Percentiles rank a stretch among this genome's conserved stretches.
These are phyloP conservation scores for Masnerella sp. DNA, from an alignment of 2,888 invertebrate genomes.

Conservation along the genomic window DNA sequence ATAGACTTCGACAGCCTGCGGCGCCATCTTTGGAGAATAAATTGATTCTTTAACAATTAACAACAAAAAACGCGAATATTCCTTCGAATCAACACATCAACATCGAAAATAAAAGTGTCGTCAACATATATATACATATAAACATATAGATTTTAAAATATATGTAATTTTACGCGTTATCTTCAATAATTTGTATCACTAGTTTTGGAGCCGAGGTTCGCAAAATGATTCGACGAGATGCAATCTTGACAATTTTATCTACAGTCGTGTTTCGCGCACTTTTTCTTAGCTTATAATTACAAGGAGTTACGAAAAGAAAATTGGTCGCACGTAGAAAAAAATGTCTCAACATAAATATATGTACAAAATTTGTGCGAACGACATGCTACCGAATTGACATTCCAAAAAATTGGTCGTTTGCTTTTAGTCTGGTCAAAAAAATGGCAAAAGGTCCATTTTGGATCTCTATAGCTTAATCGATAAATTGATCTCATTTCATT, in stretches of 20 bases:
- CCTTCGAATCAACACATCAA: slow-evolving; percentile 39
- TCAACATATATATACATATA: slow-evolving; percentile 45
- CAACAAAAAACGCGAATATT: slow-evolving; percentile 49
- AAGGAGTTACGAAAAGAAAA: slow-evolving; percentile 12
- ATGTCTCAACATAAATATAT: too few relatives aligned
- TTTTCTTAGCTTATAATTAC: slow-evolving; percentile 4
- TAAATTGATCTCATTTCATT: too few relatives aligned
- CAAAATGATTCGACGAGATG: neutral
- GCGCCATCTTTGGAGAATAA: slow-evolving; percentile 23
- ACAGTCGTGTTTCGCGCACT: neutral
- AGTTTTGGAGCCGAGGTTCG: slow-evolving; percentile 7
- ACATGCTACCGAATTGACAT: too few relatives aligned
- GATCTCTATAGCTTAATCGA: too few relatives aligned
- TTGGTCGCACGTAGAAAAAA: slow-evolving; percentile 1
- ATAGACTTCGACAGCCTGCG: slow-evolving; percentile 12
- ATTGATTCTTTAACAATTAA: slow-evolving; percentile 49
- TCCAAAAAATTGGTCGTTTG: too few relatives aligned
- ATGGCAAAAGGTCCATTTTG: too few relatives aligned
- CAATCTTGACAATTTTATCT: slow-evolving; percentile 3
- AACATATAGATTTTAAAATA: slow-evolving; percentile 38
- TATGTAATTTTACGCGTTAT: slow-evolving; percentile 25
- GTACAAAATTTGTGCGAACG: too few relatives aligned
- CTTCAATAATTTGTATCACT: slow-evolving; percentile 26
- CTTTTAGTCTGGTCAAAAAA: too few relatives aligned
- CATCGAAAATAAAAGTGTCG: slow-evolving; percentile 49